phyloP scores from a whole-genome alignment of 2,113 vertebrate genomes.

The Galeopterus variegatus region DNA sequence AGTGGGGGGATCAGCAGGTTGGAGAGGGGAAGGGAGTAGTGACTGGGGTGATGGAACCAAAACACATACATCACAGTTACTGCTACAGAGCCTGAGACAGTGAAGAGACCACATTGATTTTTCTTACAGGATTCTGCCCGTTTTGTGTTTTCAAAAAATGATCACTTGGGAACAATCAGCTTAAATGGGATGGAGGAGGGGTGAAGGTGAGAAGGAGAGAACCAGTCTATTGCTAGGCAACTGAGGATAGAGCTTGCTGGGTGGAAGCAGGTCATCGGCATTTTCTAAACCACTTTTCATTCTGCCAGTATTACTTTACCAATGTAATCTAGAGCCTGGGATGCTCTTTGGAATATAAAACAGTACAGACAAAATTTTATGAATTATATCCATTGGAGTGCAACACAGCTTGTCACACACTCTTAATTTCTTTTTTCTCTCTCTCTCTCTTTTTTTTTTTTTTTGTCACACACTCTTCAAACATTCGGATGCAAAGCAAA shows the following conservation, averaged over 20 bases:
- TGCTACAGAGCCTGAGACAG: rapidly evolving
- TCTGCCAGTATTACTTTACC: not conserved
- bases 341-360: not conserved
- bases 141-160: not conserved
- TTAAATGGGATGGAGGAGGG: not conserved
- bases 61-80: no score
- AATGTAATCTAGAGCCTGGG: no score
- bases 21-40: rapidly evolving
- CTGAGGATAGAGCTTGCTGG: not conserved
- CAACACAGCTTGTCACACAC: not conserved
- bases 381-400: not conserved
- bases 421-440: not conserved
- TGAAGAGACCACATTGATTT: not conserved
- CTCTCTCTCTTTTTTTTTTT: no score
- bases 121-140: not conserved
- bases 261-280: not conserved
- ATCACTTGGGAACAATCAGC: not conserved
- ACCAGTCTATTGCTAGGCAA: no score
- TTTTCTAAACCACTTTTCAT: not conserved
- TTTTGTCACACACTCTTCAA: not conserved
- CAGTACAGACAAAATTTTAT: not conserved
- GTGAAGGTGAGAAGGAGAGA: not conserved
- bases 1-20: not conserved
- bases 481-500: not conserved
- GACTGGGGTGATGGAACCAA: not conserved